These are phyloP conservation scores for Phylloscopus trochiloides DNA, from an alignment of 2,113 vertebrate genomes.

Conservation along the genomic window DNA sequence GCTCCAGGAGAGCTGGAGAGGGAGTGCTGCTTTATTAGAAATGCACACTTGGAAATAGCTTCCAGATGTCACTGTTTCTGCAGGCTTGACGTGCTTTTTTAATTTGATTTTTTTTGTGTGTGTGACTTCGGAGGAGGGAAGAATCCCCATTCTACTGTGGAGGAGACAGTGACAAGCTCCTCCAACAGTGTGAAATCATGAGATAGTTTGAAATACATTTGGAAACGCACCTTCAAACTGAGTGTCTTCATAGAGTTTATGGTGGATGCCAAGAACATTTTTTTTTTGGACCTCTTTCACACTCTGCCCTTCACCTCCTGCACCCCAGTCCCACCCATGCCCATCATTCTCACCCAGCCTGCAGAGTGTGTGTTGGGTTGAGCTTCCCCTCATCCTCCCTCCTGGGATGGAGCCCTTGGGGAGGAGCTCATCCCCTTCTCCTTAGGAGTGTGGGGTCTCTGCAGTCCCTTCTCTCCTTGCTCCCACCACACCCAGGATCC, in stretches of 20 bases:
- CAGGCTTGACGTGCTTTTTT: background rate
- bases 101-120: background rate
- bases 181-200: background rate
- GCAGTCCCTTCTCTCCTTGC: background rate
- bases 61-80: background rate
- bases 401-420: background rate
- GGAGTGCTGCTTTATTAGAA: background rate
- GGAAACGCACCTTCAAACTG: background rate
- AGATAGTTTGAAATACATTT: background rate
- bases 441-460: fast-evolving
- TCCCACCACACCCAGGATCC: fast-evolving
- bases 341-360: background rate
- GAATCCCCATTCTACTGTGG: background rate
- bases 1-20: background rate
- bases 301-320: background rate
- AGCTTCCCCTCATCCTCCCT: background rate
- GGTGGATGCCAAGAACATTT: fast-evolving
- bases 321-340: background rate
- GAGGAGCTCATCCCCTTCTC: background rate
- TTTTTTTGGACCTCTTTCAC: background rate
- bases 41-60: background rate
- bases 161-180: background rate
- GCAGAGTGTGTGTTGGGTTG: fast-evolving
- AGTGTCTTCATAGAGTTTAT: fast-evolving
- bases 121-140: background rate